Conservation (phyloP, 64 coral and sea anemone genomes). For the Actinia tenebrosa region DNA sequence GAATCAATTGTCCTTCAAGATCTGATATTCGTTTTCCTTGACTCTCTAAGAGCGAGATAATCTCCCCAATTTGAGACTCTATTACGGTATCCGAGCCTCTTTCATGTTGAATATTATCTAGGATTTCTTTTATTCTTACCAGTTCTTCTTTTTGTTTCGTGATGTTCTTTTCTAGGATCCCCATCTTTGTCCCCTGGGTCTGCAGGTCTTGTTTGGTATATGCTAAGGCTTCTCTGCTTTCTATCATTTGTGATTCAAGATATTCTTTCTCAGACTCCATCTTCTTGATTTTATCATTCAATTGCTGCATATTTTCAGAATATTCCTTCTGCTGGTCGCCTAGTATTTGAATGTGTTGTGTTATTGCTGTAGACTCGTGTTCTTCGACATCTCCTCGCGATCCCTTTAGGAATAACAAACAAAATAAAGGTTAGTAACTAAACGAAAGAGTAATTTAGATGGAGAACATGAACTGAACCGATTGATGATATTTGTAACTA, state of each 20-base stretch:
- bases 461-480: too few relatives aligned
- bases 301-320: neutral
- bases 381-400: neutral
- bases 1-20: neutral
- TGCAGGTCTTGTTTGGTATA: slow-evolving; percentile 6
- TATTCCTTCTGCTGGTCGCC: neutral
- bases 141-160: neutral
- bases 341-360: neutral
- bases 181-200: neutral
- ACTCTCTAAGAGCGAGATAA: neutral
- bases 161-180: neutral
- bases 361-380: neutral
- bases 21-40: neutral
- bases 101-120: neutral
- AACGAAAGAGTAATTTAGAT: too few relatives aligned
- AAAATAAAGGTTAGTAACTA: neutral
- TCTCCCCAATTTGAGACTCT: neutral
- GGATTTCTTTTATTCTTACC: neutral
- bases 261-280: slow-evolving; percentile 2
- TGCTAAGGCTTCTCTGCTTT: neutral
- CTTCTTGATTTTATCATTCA: neutral
- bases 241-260: neutral
- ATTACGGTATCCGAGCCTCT: neutral
- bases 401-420: neutral
- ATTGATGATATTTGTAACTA: too few relatives aligned